Evolutionary conservation across 2,888 invertebrate genomes (phyloP).

Genomic region (Tetragnatha montana): DNA sequence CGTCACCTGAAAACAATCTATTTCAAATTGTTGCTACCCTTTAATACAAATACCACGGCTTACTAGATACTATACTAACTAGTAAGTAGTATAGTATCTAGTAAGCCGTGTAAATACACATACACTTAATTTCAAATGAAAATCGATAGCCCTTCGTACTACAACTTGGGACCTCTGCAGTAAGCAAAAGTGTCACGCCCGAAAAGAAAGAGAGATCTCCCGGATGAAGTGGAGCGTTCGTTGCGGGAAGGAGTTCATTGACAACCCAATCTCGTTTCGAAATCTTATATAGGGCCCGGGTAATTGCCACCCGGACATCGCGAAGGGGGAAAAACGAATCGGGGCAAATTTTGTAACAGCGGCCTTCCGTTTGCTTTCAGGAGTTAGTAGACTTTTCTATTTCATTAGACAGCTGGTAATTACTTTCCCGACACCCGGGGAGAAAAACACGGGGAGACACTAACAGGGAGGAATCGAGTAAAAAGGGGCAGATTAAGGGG

Average conservation of each 20-base stretch:
- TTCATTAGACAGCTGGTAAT: slow-evolving; percentile 61
- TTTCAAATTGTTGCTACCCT: no score
- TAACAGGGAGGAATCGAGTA: slow-evolving; percentile 1
- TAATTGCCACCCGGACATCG: slow-evolving; percentile 42
- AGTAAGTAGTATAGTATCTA: no score
- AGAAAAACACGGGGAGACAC: slow-evolving; percentile 58
- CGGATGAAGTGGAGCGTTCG: neutral
- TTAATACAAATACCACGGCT: no score
- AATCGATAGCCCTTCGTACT: no score
- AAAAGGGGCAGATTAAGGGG: neutral
- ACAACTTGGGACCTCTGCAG: no score
- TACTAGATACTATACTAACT: no score
- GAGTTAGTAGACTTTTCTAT: slow-evolving; percentile 55
- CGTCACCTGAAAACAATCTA: no score
- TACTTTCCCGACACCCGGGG: slow-evolving; percentile 35
- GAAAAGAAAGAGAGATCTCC: neutral
- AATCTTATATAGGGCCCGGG: slow-evolving; percentile 19
- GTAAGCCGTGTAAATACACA: no score
- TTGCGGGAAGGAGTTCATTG: neutral
- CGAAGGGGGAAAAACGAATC: slow-evolving; percentile 2
- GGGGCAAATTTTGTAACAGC: slow-evolving; percentile 6
- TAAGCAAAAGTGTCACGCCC: neutral
- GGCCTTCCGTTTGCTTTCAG: neutral
- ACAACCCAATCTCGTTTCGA: slow-evolving; percentile 22
- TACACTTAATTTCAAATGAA: no score